These are phyloP conservation scores for Poeciliopsis presidionis DNA, from an alignment of 2,797 vertebrate species.

Conservation along the genomic window DNA sequence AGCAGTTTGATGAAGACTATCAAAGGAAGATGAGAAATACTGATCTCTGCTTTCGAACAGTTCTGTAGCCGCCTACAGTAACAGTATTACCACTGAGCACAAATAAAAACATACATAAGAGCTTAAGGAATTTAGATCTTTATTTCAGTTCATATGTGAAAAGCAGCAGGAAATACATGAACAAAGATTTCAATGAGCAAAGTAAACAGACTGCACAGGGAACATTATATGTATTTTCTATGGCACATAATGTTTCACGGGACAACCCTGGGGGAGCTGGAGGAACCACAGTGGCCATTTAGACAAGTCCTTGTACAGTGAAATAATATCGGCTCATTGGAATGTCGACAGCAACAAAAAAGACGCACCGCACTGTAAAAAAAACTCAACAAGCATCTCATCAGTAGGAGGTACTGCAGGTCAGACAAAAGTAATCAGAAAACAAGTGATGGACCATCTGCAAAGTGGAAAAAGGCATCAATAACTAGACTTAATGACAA, in stretches of 20 bases:
- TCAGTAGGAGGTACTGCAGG: conserved; percentile 48
- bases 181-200: conserved; percentile 56
- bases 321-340: conserved; percentile 51
- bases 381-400: conserved; percentile 51
- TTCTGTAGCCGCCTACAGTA: conserved; percentile 9
- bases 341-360: conserved; percentile 71
- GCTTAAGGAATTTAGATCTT: conserved; percentile 45
- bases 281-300: conserved; percentile 32
- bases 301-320: conserved; percentile 30
- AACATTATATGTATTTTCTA: conserved; percentile 44
- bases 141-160: conserved; percentile 78
- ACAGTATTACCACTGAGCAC: neutral
- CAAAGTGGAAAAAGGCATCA: conserved; percentile 31
- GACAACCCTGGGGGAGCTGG: conserved; percentile 31
- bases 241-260: conserved; percentile 59
- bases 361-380: conserved; percentile 28
- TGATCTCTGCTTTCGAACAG: conserved; percentile 25
- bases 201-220: conserved; percentile 48
- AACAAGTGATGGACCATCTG: conserved; percentile 27
- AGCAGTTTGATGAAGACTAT: conserved; percentile 60
- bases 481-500: conserved; percentile 26
- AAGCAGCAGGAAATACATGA: conserved; percentile 68
- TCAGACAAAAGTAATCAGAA: conserved; percentile 34
- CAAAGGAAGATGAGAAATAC: conserved; percentile 51
- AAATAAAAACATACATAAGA: conserved; percentile 12